Evolutionary conservation across 2,113 vertebrate genomes (phyloP).

Genomic region (Excalfactoria chinensis): DNA sequence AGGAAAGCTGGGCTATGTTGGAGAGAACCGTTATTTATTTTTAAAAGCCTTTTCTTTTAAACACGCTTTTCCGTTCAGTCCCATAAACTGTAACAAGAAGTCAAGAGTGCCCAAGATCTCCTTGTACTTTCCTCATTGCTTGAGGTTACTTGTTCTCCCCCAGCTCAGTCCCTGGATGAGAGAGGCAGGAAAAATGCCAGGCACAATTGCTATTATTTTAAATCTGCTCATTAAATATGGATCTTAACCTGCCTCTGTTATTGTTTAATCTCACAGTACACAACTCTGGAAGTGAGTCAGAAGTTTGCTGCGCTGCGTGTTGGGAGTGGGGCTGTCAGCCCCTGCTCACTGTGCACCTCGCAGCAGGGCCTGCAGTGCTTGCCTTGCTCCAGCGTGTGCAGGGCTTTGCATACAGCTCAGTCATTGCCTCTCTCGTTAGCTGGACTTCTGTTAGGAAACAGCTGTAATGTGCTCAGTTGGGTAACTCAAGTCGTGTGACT

Average conservation of each 20-base stretch:
- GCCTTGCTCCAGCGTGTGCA: neutral
- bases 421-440: neutral
- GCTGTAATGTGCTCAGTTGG: neutral
- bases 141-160: neutral
- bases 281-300: neutral
- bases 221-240: constrained; percentile 10
- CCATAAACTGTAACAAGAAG: neutral
- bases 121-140: neutral
- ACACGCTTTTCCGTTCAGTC: neutral
- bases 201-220: neutral
- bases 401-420: neutral
- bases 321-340: neutral
- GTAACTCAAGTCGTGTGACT: neutral
- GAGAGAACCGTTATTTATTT: neutral
- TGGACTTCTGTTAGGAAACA: neutral
- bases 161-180: neutral
- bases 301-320: neutral
- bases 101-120: neutral
- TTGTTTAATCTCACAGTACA: constrained; percentile 20
- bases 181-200: neutral
- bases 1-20: neutral
- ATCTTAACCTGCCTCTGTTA: constrained; percentile 52
- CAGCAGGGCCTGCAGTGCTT: neutral
- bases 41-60: neutral
- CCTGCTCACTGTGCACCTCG: constrained; percentile 1